Percentiles rank a stretch among this genome's conserved stretches.
phyloP scores from a whole-genome alignment of 2,113 vertebrate genomes.

The Trematomus loennbergii region DNA sequence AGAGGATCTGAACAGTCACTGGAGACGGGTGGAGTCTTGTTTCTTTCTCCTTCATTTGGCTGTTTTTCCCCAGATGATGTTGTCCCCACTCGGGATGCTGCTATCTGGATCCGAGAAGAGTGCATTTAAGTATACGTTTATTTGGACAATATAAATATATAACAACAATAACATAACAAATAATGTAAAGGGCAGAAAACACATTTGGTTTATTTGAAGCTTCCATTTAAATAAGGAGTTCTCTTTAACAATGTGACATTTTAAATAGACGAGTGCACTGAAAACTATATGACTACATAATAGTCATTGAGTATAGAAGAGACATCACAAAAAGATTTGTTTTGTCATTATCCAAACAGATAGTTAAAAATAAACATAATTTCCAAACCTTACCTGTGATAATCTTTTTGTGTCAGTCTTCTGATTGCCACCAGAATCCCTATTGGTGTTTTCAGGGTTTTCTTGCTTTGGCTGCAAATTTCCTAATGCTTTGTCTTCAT shows the following conservation, averaged over 20 bases:
- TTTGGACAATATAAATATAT: too few species aligned
- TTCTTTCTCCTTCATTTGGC: conserved; percentile 6
- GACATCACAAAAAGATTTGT: background rate
- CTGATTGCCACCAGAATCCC: conserved; percentile 1
- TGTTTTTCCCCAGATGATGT: conserved; percentile 30
- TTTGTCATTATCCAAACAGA: background rate
- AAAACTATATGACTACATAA: too few species aligned
- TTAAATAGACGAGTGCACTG: too few species aligned
- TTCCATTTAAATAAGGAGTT: too few species aligned
- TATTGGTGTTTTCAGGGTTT: background rate
- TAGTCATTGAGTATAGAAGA: background rate
- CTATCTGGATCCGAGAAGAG: conserved; percentile 9
- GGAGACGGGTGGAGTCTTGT: background rate
- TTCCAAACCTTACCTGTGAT: conserved; percentile 20
- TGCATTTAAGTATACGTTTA: too few species aligned
- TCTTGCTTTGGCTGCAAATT: conserved; percentile 8
- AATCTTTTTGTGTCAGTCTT: conserved; percentile 12
- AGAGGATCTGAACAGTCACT: conserved; percentile 44
- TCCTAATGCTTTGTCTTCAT: conserved; percentile 30
- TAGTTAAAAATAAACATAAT: background rate
- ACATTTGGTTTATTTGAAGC: too few species aligned
- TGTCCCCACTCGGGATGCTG: background rate
- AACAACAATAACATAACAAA: too few species aligned
- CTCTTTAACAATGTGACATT: too few species aligned
- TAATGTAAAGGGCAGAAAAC: too few species aligned